phyloP scores from a whole-genome alignment of 2,888 invertebrate genomes.

The Dicranocentrus wangi region DNA sequence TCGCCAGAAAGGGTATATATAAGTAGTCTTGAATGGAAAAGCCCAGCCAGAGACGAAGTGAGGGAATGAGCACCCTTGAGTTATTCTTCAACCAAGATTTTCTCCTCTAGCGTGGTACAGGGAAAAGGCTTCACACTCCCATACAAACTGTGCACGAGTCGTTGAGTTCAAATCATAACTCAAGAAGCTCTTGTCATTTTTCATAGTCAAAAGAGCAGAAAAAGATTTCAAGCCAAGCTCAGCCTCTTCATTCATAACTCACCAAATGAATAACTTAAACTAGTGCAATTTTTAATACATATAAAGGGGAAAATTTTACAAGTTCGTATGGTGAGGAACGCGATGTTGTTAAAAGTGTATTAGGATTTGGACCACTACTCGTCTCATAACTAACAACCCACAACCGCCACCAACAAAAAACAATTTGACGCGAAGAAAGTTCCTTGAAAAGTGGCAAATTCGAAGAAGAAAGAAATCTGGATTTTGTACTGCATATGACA shows the following conservation, averaged over 20 bases:
- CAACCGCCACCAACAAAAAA: too few relatives aligned
- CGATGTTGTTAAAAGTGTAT: too few relatives aligned
- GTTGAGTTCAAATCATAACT: constrained; percentile 36
- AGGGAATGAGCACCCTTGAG: background rate
- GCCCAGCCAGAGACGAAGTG: too few relatives aligned
- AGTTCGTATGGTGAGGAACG: too few relatives aligned
- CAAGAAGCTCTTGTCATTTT: constrained; percentile 41
- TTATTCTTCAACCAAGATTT: too few relatives aligned
- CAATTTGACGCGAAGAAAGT: too few relatives aligned
- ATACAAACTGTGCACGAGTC: background rate
- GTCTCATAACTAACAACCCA: too few relatives aligned
- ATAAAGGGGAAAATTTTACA: constrained; percentile 3
- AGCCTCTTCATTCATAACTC: constrained; percentile 36
- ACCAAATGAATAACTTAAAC: constrained; percentile 10
- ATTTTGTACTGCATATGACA: too few relatives aligned
- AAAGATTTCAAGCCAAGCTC: constrained; percentile 35
- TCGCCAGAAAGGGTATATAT: background rate
- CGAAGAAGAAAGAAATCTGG: too few relatives aligned
- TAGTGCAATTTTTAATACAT: too few relatives aligned
- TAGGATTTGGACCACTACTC: too few relatives aligned
- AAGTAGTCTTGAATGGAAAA: background rate
- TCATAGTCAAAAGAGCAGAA: constrained; percentile 42
- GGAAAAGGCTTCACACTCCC: background rate
- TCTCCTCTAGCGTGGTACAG: background rate
- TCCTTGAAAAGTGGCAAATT: too few relatives aligned